Base-by-base conservation (phyloP, 2,888 invertebrate genomes). In the Callyntrura sp. region DNA sequence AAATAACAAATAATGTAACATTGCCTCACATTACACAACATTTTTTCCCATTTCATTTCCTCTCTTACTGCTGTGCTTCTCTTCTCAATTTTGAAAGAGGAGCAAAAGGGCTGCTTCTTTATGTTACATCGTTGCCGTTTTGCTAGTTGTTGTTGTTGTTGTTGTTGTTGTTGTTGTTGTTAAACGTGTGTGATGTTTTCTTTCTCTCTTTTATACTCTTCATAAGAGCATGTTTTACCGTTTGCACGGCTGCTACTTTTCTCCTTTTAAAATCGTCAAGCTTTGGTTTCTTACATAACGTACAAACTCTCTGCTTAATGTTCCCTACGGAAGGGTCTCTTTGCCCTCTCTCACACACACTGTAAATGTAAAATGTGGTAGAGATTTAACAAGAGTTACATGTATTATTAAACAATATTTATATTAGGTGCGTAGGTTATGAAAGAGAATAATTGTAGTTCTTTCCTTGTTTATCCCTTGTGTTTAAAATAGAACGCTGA, bases 31-130 rank as follows among this genome's bases (percentile, higher is more conserved):
- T 85, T 85, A 85, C 85, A 85, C 85, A 73, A 73, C 60, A 85
- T 85, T 85, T 68, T 86, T 55, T n/a, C 79, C 79, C 86, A 65
- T 86, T 86, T 86, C 86, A 86, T 86, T 86, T 86, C 86, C 86
- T 70, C 14, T 60, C 17, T 35, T 76, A 17, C 43, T 14, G 57
- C 55, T 62, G n/a, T 45, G 23, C 20, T 76, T 48, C 43, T 11
- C 25, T 4, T 45, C 23, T 23, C 45, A 14, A 35, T 51, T 23
- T 20, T 76, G n/a, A n/a, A n/a, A n/a, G n/a, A n/a, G n/a, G n/a
- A n/a, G n/a, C n/a, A n/a, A n/a, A n/a, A n/a, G n/a, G n/a, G n/a
- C n/a, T n/a, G n/a, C n/a, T n/a, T n/a, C n/a, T n/a, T n/a, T n/a
- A n/a, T n/a, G 11, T 73, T 48, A 48, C 23, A 20, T 73, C 73